Percentiles rank a stretch among this genome's conserved stretches.
Conservation (phyloP, 2,888 invertebrate species). For the Neoaliturus tenellus region DNA sequence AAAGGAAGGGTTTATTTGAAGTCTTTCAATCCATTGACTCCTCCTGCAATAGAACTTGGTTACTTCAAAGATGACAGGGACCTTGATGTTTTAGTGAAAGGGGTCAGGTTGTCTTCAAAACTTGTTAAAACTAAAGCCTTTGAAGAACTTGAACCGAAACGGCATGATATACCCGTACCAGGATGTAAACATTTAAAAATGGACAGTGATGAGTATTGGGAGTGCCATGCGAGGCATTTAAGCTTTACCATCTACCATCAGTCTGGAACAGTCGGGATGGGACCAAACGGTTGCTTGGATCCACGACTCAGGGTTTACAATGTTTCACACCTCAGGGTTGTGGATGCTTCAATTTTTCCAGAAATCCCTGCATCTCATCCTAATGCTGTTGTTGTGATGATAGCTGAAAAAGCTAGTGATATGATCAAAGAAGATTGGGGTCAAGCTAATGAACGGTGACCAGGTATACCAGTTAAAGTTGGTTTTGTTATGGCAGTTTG, state of each 20-base stretch:
- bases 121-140: conserved; percentile 78
- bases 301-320: conserved; percentile 77
- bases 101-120: conserved; percentile 76
- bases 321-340: conserved; percentile 78
- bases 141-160: conserved; percentile 75
- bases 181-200: conserved; percentile 76
- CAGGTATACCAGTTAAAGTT: too few species aligned
- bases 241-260: conserved; percentile 82
- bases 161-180: conserved; percentile 76
- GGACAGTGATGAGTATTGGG: conserved; percentile 80
- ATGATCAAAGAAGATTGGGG: conserved; percentile 67
- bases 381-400: conserved; percentile 81
- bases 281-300: conserved; percentile 75
- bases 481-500: too few species aligned
- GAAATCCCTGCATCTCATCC: conserved; percentile 80
- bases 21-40: conserved; percentile 78
- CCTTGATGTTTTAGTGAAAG: conserved; percentile 78
- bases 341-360: conserved; percentile 83
- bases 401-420: conserved; percentile 79
- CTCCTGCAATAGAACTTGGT: conserved; percentile 82
- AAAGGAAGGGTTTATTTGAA: conserved; percentile 80
- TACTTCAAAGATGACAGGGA: conserved; percentile 81
- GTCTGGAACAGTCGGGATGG: conserved; percentile 75
- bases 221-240: conserved; percentile 77
- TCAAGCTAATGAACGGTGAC: conserved; percentile 19